Conservation (phyloP, 1,140 invertebrate genomes). For the Pomacea maculata region DNA sequence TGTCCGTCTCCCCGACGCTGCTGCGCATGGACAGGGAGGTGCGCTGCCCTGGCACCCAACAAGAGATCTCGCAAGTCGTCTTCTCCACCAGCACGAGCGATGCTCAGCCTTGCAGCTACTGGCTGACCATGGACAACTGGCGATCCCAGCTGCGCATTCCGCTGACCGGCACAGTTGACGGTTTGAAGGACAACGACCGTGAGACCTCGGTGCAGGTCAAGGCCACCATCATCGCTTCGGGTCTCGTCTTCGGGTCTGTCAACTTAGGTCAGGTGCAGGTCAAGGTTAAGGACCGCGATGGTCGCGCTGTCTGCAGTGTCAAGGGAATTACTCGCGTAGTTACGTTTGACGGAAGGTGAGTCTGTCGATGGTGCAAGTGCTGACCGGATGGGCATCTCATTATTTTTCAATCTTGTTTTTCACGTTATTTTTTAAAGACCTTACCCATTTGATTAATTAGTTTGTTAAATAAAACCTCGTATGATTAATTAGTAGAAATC, state of each 20-base stretch:
- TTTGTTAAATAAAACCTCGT: too few relatives aligned
- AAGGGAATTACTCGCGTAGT: slow-evolving; percentile 53
- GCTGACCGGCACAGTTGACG: slow-evolving; percentile 41
- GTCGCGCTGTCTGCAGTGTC: slow-evolving; percentile 43
- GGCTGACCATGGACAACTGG: slow-evolving; percentile 35
- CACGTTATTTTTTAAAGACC: too few relatives aligned
- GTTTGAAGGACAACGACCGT: slow-evolving; percentile 43
- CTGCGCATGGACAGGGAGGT: slow-evolving; percentile 31
- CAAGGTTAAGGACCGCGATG: slow-evolving; percentile 47
- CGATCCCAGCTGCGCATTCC: slow-evolving; percentile 29
- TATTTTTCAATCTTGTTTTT: too few relatives aligned
- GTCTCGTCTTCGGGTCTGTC: slow-evolving; percentile 4
- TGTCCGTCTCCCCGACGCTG: slow-evolving; percentile 32
- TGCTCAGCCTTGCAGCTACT: slow-evolving; percentile 28
- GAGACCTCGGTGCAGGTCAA: slow-evolving; percentile 28
- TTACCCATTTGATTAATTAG: too few relatives aligned
- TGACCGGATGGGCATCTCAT: too few relatives aligned
- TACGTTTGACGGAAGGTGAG: slow-evolving; percentile 51
- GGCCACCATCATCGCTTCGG: slow-evolving; percentile 20
- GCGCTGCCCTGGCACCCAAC: slow-evolving; percentile 36
- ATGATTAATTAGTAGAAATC: too few relatives aligned
- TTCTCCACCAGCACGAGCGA: slow-evolving; percentile 30
- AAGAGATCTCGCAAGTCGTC: slow-evolving; percentile 39
- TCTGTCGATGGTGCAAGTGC: background rate
- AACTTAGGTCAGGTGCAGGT: slow-evolving; percentile 42